Conservation (phyloP, 2,888 invertebrate genomes). For the Sesamia inferens region DNA sequence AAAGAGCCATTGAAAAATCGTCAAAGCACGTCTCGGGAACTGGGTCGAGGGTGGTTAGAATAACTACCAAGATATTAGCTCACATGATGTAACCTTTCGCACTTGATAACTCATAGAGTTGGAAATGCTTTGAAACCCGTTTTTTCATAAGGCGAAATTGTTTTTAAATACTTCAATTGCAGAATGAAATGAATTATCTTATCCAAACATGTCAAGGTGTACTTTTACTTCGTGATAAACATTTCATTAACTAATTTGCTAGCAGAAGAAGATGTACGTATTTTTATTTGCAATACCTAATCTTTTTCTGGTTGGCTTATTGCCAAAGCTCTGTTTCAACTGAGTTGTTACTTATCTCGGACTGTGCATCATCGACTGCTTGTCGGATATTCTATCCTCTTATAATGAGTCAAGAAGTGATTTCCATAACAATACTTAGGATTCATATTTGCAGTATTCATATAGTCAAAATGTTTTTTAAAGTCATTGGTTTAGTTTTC, state of each 20-base stretch:
- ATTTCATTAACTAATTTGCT: conserved; percentile 45
- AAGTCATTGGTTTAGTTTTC: neutral
- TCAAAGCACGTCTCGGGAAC: conserved; percentile 68
- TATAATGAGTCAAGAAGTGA: conserved; percentile 4
- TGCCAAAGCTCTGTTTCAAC: conserved; percentile 21
- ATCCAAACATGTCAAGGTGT: conserved; percentile 50
- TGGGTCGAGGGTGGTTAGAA: conserved; percentile 76
- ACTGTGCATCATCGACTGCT: conserved; percentile 28
- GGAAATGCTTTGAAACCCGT: neutral
- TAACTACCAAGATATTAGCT: conserved; percentile 55
- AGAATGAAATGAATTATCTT: conserved; percentile 37
- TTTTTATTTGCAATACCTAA: conserved; percentile 15
- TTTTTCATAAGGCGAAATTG: neutral
- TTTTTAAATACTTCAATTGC: conserved; percentile 5
- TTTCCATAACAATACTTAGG: neutral
- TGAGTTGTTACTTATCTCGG: conserved; percentile 23
- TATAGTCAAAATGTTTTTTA: neutral
- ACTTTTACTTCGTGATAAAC: conserved; percentile 19
- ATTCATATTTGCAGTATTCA: neutral
- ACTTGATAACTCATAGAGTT: neutral
- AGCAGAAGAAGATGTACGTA: conserved; percentile 2
- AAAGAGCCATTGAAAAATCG: conserved; percentile 75
- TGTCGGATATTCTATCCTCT: conserved; percentile 13
- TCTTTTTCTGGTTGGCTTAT: conserved; percentile 6
- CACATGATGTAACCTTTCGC: conserved; percentile 11